A percentile compares a stretch with the other conserved stretches of the same genome.
These are phyloP conservation scores for Agapornis canus DNA, from an alignment of 2,797 vertebrate genomes.

Conservation along the genomic window DNA sequence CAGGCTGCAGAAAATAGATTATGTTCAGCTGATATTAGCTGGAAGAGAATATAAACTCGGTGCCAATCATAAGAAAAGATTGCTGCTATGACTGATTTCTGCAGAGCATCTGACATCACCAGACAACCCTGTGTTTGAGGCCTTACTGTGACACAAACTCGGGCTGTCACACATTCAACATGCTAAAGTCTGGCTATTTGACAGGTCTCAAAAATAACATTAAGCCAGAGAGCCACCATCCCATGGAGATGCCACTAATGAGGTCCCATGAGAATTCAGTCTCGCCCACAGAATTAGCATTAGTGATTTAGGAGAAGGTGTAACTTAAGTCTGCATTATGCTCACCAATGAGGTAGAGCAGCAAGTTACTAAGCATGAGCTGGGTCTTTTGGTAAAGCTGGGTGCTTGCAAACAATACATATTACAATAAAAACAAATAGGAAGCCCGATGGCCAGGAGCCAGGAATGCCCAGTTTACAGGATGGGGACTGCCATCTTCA, in stretches of 20 bases:
- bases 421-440: background rate
- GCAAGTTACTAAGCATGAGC: background rate
- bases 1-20: background rate
- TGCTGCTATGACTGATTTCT: background rate
- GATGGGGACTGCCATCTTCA: background rate
- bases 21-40: background rate
- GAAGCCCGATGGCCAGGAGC: background rate
- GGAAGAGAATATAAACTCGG: background rate
- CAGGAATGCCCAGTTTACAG: background rate
- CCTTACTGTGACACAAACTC: constrained; percentile 6
- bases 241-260: background rate
- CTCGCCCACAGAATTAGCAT: background rate
- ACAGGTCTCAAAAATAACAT: constrained; percentile 28
- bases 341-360: background rate
- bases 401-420: background rate
- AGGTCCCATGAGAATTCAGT: background rate
- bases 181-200: background rate
- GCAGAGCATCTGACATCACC: background rate
- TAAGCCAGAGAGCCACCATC: background rate
- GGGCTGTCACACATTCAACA: background rate
- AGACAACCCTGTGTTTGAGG: background rate
- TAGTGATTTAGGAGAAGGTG: background rate
- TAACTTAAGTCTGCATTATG: background rate
- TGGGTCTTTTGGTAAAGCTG: background rate
- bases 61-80: background rate